Evolutionary conservation across 2,113 vertebrate species (phyloP), one percentile per base, ranked within the genome.

Genomic region (Numida meleagris): DNA sequence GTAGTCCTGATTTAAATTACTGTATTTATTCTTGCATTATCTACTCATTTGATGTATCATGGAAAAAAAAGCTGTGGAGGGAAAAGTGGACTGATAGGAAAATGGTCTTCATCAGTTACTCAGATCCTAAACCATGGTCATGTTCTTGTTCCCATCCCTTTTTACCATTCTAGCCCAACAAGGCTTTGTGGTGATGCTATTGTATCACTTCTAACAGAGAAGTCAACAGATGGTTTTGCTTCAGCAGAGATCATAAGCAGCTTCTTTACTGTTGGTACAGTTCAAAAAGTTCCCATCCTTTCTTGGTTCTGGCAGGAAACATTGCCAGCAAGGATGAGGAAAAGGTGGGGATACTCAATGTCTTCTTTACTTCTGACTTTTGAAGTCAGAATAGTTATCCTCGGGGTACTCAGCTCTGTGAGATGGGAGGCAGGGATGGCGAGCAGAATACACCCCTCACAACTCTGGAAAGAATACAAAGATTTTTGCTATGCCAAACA

Each of bases 401-500:
- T 29, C 51, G 31, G 27, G 27, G 27, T 53, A 16, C 51, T 53
- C 51, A 53, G 27, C 27, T 27, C 27, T 53, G 51, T 53, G 27
- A 53, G 27, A 9, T 31, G 27, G 15, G 51, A 53, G 51, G 51
- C 51, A 53, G 27, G 27, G 51, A 53, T 53, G 51, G 14, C 3
- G 27, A 53, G 51, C 51, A 31, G 27, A 17, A 31, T 10, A 53
- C 51, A 31, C 27, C 15, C 51, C 51, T 53, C 51, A 53, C 27
- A 53, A 17, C 31, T 53, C 51, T 53, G 51, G 27, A 53, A 31
- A 53, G 14, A 15, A n/a, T 21, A 10, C 4, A 13, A 34, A 34
- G 85, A 84, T 90, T 97, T 97, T 93, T 96, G 96, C 73, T 88
- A 57, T 79, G 75, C 65, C 82, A 85, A 86, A 43, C 78, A 92